Evolutionary conservation across 1,140 invertebrate genomes (phyloP).

Genomic region (Orchestia grillus): DNA sequence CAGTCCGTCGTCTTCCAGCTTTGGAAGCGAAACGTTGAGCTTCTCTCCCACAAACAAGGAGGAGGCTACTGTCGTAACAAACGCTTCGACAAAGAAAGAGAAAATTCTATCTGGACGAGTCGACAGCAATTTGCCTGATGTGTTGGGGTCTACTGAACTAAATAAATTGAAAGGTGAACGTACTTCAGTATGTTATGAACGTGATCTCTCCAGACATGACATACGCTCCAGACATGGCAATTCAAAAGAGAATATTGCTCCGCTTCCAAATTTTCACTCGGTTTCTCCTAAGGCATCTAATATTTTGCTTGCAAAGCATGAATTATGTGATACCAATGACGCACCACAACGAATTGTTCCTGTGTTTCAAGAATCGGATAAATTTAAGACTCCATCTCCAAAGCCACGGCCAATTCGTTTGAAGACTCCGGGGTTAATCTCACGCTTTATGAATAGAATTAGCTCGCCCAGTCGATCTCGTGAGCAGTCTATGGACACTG

Average conservation of each 20-base stretch:
- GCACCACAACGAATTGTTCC: background rate
- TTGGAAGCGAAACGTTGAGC: background rate
- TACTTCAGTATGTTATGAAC: background rate
- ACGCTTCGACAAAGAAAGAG: background rate
- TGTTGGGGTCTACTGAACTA: background rate
- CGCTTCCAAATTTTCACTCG: background rate
- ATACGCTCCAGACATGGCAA: background rate
- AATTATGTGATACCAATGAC: background rate
- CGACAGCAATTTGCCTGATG: background rate
- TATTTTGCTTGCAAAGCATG: background rate
- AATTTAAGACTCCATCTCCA: background rate
- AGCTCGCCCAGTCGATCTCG: background rate
- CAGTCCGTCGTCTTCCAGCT: conserved; percentile 1
- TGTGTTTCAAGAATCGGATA: background rate
- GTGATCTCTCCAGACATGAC: background rate
- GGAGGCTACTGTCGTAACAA: background rate
- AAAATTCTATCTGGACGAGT: background rate
- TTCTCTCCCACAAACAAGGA: background rate
- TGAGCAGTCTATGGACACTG: background rate
- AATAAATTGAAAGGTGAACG: background rate
- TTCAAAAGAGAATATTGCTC: background rate
- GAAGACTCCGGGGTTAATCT: background rate
- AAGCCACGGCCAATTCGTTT: background rate
- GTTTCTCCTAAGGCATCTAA: background rate
- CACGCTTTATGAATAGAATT: conserved; percentile 10